phyloP scores from a whole-genome alignment of 2,888 invertebrate genomes.

The Troides oblongomaculatus region DNA sequence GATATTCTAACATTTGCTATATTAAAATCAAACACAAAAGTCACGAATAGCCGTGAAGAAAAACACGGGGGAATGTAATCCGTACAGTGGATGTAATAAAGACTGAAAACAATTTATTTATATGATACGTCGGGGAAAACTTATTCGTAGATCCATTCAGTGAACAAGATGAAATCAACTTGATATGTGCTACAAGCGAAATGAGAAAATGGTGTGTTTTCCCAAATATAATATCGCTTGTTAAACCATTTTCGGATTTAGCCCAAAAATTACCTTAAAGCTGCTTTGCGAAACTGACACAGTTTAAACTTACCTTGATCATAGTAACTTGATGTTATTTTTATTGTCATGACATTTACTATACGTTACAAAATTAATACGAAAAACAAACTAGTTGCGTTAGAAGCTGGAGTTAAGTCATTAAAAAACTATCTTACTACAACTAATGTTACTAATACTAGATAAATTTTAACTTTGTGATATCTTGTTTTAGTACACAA shows the following conservation, averaged over 20 bases:
- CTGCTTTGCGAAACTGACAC: no score
- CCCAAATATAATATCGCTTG: constrained; percentile 36
- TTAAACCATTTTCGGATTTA: not conserved
- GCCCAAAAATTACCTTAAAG: not conserved
- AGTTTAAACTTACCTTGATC: no score
- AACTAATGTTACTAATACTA: no score
- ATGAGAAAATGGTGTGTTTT: constrained; percentile 61
- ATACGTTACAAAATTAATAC: no score
- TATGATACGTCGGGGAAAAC: constrained; percentile 77
- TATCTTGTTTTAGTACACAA: no score
- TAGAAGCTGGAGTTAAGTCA: no score
- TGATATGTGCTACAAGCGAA: constrained; percentile 64
- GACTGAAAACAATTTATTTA: constrained; percentile 79
- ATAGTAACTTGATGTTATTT: no score
- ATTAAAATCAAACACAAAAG: constrained; percentile 24
- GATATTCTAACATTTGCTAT: no score
- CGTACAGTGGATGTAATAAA: constrained; percentile 73
- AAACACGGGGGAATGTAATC: constrained; percentile 50
- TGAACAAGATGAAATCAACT: constrained; percentile 73
- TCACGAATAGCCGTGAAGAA: constrained; percentile 40
- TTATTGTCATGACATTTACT: no score
- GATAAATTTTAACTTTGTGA: no score
- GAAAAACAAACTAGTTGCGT: no score
- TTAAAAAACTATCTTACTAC: no score
- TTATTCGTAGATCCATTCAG: constrained; percentile 65